Percentiles rank a stretch among this genome's conserved stretches.
phyloP scores from a whole-genome alignment of 2,797 vertebrate species.

The Cossypha heuglini region DNA sequence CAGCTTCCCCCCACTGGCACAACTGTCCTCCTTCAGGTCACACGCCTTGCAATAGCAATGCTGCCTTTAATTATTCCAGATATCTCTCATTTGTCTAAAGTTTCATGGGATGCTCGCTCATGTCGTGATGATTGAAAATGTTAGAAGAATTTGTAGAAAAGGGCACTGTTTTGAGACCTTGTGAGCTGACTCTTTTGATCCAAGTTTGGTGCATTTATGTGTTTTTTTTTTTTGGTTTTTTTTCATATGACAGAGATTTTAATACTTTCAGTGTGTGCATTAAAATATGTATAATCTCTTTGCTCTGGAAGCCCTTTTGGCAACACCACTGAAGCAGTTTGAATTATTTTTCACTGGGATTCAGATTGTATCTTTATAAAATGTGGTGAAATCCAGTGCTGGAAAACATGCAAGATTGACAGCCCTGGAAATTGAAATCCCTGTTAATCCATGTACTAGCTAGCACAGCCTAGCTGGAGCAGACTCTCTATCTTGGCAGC shows the following conservation, averaged over 20 bases:
- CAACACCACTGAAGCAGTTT: not conserved
- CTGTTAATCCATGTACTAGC: not conserved
- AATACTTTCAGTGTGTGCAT: not conserved
- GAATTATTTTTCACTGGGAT: not conserved
- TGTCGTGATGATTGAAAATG: not conserved
- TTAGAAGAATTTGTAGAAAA: not conserved
- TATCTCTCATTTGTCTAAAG: not conserved
- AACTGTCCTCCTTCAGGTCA: not conserved
- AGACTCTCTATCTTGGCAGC: not conserved
- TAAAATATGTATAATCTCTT: not conserved
- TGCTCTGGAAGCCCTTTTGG: not conserved
- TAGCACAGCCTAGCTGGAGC: not conserved
- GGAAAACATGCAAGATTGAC: not conserved
- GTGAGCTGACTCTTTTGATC: not conserved
- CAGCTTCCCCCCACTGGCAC: not conserved
- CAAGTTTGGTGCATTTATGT: not conserved
- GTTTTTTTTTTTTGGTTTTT: not conserved
- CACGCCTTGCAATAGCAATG: not conserved
- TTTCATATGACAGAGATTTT: not conserved
- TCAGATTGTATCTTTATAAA: not conserved
- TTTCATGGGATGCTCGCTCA: not conserved
- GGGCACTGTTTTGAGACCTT: not conserved
- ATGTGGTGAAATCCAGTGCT: not conserved
- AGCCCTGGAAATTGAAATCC: slow-evolving; percentile 28
- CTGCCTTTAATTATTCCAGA: not conserved